phyloP scores from a whole-genome alignment of 2,888 invertebrate species.

The Stenodera caucasica region DNA sequence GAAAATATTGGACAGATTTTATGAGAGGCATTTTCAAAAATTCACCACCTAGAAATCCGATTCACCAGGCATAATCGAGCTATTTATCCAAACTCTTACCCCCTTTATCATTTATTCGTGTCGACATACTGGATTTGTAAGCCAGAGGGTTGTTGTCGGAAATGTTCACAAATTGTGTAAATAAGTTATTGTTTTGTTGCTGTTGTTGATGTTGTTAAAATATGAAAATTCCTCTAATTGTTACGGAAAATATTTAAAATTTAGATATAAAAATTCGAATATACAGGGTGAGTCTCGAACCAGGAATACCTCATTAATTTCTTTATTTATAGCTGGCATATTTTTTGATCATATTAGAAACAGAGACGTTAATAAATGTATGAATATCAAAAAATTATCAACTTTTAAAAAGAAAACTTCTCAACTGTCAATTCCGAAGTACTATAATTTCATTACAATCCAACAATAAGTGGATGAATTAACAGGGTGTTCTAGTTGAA shows the following conservation, averaged over 20 bases:
- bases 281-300: too few species aligned
- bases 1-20: neutral
- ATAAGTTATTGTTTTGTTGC: neutral
- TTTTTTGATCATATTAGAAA: too few species aligned
- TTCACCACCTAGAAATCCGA: slow-evolving; percentile 21
- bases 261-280: too few species aligned
- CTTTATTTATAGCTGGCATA: too few species aligned
- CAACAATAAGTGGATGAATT: too few species aligned
- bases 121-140: slow-evolving; percentile 13
- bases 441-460: too few species aligned
- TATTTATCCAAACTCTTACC: slow-evolving; percentile 16
- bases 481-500: too few species aligned
- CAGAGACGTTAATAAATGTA: too few species aligned
- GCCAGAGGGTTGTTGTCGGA: neutral
- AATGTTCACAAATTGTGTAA: neutral
- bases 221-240: neutral
- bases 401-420: too few species aligned
- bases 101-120: slow-evolving; percentile 21
- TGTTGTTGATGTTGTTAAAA: neutral
- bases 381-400: too few species aligned
- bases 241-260: neutral
- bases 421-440: too few species aligned
- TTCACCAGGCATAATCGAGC: slow-evolving; percentile 22
- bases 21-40: slow-evolving; percentile 8
- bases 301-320: too few species aligned